Base-by-base conservation (phyloP, 2,888 invertebrate species). In the Glyphotaelius pellucidus region DNA sequence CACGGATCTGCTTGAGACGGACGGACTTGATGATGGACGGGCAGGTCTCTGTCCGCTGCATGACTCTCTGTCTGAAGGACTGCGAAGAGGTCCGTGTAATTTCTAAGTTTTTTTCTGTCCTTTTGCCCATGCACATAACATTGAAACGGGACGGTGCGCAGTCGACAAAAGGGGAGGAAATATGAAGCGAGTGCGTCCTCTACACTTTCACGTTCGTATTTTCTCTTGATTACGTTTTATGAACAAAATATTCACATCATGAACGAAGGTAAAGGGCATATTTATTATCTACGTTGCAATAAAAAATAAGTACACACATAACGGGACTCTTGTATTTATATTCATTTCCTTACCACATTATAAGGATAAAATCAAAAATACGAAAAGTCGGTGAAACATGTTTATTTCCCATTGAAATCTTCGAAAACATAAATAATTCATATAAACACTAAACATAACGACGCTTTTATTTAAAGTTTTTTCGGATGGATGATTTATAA, bases 401-500 rank as follows among this genome's bases (percentile, higher is more conserved):
- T 83, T 32, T 35, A 83, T 32, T 31, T 32, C 35, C 3, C 32
- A 83, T 32, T 15, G 35, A 83, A 83, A 32, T 83, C 35, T 83
- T 83, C 32, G 31, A 83, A 31, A 35, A 32, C 32, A 83, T 83
- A 83, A 83, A 83, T 83, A 83, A 83, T 83, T 83, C 83, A 83
- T 83, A 35, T 15, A 83, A 83, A 32, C 25, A 7, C 83, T 38
- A 32, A 35, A 35, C 83, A 67, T 83, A 83, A 83, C 83, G 83
- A 83, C 19, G 35, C 35, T 35, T 35, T 32, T 35, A 83, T 83
- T 83, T 32, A 35, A 83, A 83, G 83, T 83, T 83, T 35, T 83
- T 83, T 83, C 25, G 32, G 31, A 15, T 31, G 83, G 35, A 83
- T 35, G 83, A 38, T 83, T 83, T 83, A 83, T 35, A 83, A 83